These are phyloP conservation scores for Protobothrops flavoviridis DNA, from an alignment of 2,113 vertebrate species.

Conservation along the genomic window DNA sequence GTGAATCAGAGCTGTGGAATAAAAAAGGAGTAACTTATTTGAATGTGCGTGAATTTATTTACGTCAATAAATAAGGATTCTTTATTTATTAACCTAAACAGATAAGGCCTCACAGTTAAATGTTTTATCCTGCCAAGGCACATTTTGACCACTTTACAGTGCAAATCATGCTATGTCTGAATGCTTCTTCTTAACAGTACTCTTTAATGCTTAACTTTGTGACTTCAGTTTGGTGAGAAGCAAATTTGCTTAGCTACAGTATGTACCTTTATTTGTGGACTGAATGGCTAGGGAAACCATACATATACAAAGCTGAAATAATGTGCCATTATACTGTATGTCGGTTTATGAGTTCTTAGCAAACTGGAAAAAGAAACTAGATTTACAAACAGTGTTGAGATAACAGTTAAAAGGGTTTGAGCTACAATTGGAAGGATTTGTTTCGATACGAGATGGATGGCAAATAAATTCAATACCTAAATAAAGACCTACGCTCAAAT, in stretches of 20 bases:
- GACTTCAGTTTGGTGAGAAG: slow-evolving; percentile 66
- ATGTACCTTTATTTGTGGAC: slow-evolving; percentile 63
- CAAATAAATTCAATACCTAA: neutral
- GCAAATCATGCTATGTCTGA: slow-evolving; percentile 47
- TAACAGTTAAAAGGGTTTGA: neutral
- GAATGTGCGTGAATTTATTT: neutral
- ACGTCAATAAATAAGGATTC: slow-evolving; percentile 31
- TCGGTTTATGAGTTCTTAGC: neutral
- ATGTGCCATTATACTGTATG: slow-evolving; percentile 1
- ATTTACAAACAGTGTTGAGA: neutral
- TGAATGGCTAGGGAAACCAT: slow-evolving; percentile 40
- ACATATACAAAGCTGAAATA: slow-evolving; percentile 36
- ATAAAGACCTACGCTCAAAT: neutral
- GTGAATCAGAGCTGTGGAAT: slow-evolving; percentile 23
- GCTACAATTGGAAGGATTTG: neutral
- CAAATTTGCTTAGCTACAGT: slow-evolving; percentile 68
- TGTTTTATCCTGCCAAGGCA: slow-evolving; percentile 38
- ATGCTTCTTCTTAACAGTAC: slow-evolving; percentile 31
- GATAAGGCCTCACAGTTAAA: slow-evolving; percentile 53
- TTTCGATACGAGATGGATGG: neutral
- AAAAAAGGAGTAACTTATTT: neutral
- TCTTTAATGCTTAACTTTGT: slow-evolving; percentile 63
- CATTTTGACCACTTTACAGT: slow-evolving; percentile 42
- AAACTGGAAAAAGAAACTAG: slow-evolving; percentile 10
- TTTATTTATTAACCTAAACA: slow-evolving; percentile 4